phyloP scores from a whole-genome alignment of 35 echinoderm and acorn worm genomes.

The Stichopus chloronotus region DNA sequence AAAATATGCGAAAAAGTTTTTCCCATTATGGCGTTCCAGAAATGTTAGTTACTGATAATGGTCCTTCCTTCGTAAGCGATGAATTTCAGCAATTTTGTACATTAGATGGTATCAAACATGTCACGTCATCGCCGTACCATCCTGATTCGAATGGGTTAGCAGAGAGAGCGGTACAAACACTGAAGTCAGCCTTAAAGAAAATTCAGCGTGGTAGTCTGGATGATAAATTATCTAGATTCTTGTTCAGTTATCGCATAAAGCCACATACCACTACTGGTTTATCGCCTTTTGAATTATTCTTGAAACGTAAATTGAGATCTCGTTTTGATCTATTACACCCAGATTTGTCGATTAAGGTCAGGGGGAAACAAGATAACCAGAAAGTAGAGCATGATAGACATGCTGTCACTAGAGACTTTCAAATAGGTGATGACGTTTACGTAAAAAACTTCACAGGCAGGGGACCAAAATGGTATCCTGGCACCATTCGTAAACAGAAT shows the following conservation, averaged over 20 bases:
- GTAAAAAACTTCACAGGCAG: slow-evolving; percentile 53
- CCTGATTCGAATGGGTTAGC: neutral
- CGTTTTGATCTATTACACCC: slow-evolving; percentile 31
- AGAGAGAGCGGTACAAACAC: neutral
- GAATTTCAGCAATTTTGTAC: slow-evolving; percentile 66
- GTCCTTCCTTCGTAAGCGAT: slow-evolving; percentile 16
- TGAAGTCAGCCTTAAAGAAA: neutral
- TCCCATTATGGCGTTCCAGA: slow-evolving; percentile 37
- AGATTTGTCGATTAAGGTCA: slow-evolving; percentile 5
- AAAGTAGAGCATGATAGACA: neutral
- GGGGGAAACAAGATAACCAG: slow-evolving; percentile 6
- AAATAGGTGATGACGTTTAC: slow-evolving; percentile 27
- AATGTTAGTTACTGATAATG: slow-evolving; percentile 51
- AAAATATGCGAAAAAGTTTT: slow-evolving; percentile 26
- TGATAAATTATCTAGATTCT: slow-evolving; percentile 20
- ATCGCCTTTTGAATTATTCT: slow-evolving; percentile 31
- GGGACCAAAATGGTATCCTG: no score
- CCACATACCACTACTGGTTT: slow-evolving; percentile 1
- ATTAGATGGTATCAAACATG: no score
- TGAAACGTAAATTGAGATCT: slow-evolving; percentile 16
- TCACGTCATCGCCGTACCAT: no score
- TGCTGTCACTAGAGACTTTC: neutral
- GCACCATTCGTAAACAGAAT: neutral
- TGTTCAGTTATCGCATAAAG: slow-evolving; percentile 20
- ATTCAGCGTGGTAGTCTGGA: neutral